Conservation (phyloP, 1,140 invertebrate genomes). For the Trichogramma pretiosum region DNA sequence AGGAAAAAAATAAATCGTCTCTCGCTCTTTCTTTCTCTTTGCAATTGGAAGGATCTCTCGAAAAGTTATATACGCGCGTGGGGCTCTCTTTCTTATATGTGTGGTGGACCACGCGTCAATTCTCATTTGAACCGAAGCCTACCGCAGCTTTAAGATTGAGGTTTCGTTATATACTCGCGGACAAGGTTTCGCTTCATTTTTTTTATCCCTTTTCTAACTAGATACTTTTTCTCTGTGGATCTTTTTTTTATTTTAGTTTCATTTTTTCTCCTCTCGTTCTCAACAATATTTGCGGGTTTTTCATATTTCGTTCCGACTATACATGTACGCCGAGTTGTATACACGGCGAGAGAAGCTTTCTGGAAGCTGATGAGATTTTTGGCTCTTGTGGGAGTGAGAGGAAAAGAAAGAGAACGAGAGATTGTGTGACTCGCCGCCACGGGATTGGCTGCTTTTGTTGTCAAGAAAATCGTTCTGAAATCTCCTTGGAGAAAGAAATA, state of each 20-base stretch:
- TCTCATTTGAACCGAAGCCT: constrained; percentile 7
- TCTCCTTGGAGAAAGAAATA: not conserved
- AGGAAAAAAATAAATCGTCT: too few relatives aligned
- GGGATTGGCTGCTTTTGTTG: not conserved
- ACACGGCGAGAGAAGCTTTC: not conserved
- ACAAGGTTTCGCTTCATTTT: not conserved
- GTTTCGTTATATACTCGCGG: too few relatives aligned
- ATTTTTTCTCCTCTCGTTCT: too few relatives aligned
- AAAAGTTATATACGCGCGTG: not conserved
- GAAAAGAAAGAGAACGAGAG: not conserved
- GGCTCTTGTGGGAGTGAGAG: not conserved
- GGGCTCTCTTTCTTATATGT: too few relatives aligned
- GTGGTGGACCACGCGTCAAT: too few relatives aligned
- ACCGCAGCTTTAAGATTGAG: constrained; percentile 4
- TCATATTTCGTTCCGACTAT: too few relatives aligned
- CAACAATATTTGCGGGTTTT: not conserved
- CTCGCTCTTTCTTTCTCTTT: too few relatives aligned
- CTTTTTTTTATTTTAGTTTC: not conserved
- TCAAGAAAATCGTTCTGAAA: not conserved
- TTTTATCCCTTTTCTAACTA: not conserved
- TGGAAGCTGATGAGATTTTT: constrained; percentile 6
- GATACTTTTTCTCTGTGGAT: not conserved
- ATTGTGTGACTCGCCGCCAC: too few relatives aligned
- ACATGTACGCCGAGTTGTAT: not conserved
- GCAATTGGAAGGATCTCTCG: too few relatives aligned